phyloP scores from a whole-genome alignment of 2,797 vertebrate genomes.

The Serranus cabrilla region DNA sequence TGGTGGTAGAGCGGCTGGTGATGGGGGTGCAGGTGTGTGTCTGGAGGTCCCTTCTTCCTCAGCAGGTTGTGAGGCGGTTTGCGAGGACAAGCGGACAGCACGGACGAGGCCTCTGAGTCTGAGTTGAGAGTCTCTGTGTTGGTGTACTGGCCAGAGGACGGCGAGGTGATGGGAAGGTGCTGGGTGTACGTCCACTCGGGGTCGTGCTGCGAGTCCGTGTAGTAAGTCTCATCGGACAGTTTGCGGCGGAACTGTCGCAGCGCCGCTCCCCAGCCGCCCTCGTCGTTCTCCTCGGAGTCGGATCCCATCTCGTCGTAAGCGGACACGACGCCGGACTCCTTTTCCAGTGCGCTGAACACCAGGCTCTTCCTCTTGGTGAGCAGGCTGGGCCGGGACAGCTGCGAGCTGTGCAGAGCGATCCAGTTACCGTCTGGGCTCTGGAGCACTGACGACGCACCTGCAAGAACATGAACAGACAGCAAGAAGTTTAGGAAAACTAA shows the following conservation, averaged over 20 bases:
- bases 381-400: conserved; percentile 88
- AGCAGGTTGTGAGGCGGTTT: conserved; percentile 78
- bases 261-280: conserved; percentile 84
- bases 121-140: conserved; percentile 92
- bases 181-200: conserved; percentile 86
- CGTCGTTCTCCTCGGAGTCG: conserved; percentile 90
- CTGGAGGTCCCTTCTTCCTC: conserved; percentile 79
- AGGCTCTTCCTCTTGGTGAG: conserved; percentile 94
- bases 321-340: conserved; percentile 90
- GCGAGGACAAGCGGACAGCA: conserved; percentile 82
- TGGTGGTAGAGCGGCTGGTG: conserved; percentile 68
- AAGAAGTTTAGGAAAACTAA: conserved; percentile 4
- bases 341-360: conserved; percentile 91
- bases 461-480: conserved; percentile 40
- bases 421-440: conserved; percentile 97
- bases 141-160: conserved; percentile 89
- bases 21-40: conserved; percentile 73
- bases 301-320: conserved; percentile 96
- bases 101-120: conserved; percentile 92
- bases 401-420: conserved; percentile 91
- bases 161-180: conserved; percentile 87
- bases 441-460: conserved; percentile 89
- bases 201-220: conserved; percentile 85
- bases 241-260: conserved; percentile 80
- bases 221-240: conserved; percentile 86